Percentiles rank a stretch among this genome's conserved stretches.
These are phyloP conservation scores for Ostrea denselamellosa DNA, from an alignment of 1,140 invertebrate genomes.

Conservation along the genomic window DNA sequence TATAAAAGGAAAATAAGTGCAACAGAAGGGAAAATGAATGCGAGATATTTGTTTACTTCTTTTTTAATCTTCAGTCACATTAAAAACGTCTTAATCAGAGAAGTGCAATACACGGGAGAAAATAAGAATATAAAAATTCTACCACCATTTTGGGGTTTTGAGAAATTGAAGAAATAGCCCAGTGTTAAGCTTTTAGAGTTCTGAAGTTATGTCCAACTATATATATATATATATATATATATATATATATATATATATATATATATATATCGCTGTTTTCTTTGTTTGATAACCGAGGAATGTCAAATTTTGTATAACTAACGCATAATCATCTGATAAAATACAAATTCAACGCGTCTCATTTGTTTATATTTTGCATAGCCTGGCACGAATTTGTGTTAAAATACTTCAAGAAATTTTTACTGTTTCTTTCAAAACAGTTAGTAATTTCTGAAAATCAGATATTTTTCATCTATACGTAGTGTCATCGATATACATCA, in stretches of 20 bases:
- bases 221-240: too few relatives aligned
- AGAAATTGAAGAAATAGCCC: too few relatives aligned
- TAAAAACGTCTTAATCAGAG: not conserved
- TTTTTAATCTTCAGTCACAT: not conserved
- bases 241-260: not conserved
- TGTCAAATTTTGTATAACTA: not conserved
- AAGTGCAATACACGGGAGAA: not conserved
- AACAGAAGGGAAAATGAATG: slow-evolving; percentile 32
- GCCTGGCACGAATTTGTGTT: not conserved
- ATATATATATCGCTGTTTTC: too few relatives aligned
- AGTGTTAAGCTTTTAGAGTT: too few relatives aligned
- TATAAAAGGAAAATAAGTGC: slow-evolving; percentile 3
- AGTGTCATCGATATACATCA: slow-evolving; percentile 21
- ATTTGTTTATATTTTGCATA: not conserved
- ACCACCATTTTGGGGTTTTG: too few relatives aligned
- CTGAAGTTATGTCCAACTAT: too few relatives aligned
- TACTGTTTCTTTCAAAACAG: not conserved
- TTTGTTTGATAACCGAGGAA: too few relatives aligned
- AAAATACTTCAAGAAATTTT: not conserved
- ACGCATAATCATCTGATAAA: not conserved
- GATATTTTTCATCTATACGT: not conserved
- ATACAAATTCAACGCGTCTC: not conserved
- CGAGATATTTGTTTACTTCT: not conserved
- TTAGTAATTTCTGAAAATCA: slow-evolving; percentile 7
- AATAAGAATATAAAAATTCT: too few relatives aligned